These are phyloP conservation scores for Cheilinus undulatus DNA, from an alignment of 2,113 vertebrate genomes.

Conservation along the genomic window DNA sequence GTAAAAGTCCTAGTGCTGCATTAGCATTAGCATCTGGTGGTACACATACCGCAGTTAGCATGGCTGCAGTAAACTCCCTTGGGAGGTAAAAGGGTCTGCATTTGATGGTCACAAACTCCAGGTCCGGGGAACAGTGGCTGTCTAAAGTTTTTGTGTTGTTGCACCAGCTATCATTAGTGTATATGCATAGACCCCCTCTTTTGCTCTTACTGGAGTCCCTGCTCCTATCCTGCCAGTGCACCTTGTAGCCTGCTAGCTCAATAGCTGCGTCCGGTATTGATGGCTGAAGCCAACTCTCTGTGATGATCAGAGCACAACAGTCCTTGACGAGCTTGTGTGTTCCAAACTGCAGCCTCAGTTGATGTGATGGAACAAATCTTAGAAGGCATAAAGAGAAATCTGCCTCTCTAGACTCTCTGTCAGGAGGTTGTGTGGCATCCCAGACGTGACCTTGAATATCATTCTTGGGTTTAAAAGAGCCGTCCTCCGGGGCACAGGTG, in stretches of 20 bases:
- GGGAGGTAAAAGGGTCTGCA: not conserved
- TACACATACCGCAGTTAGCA: too few relatives aligned
- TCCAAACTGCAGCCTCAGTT: not conserved
- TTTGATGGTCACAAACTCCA: conserved; percentile 1
- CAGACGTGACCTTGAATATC: too few relatives aligned
- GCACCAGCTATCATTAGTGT: not conserved
- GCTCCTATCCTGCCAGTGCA: too few relatives aligned
- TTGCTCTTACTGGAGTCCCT: too few relatives aligned
- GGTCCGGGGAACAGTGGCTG: not conserved
- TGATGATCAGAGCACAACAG: not conserved
- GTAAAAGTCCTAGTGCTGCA: not conserved
- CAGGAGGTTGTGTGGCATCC: too few relatives aligned
- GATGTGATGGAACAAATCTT: too few relatives aligned
- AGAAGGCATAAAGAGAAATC: too few relatives aligned
- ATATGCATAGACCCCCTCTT: not conserved
- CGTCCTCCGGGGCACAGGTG: too few relatives aligned
- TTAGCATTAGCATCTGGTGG: not conserved
- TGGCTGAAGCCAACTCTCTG: not conserved
- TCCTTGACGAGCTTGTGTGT: not conserved
- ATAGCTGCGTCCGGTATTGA: not conserved
- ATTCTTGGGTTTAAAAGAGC: too few relatives aligned
- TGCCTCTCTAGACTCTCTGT: too few relatives aligned
- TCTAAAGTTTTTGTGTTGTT: not conserved
- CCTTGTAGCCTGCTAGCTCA: not conserved
- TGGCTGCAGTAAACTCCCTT: not conserved